phyloP scores from a whole-genome alignment of 2,888 invertebrate genomes.

The Meteorus colon region DNA sequence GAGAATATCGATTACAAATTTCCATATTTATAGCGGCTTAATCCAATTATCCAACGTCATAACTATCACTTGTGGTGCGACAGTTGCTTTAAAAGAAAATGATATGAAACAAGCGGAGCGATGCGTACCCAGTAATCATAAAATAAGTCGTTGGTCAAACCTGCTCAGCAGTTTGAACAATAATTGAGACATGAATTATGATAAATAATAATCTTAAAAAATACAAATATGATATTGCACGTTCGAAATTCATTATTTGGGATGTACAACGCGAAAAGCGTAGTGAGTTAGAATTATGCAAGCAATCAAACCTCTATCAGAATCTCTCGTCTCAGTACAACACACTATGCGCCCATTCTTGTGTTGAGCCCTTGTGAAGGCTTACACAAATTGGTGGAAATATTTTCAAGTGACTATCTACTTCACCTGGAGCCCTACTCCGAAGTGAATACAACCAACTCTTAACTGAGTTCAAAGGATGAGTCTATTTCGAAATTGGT shows the following conservation, averaged over 20 bases:
- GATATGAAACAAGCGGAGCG: not conserved
- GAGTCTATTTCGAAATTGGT: conserved; percentile 3
- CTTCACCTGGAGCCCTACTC: not conserved
- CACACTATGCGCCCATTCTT: not conserved
- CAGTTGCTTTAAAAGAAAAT: not conserved
- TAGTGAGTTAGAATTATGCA: too few relatives aligned
- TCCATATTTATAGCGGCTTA: not conserved
- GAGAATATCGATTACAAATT: not conserved
- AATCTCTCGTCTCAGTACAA: not conserved
- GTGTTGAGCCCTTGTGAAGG: not conserved
- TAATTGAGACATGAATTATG: not conserved
- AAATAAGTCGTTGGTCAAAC: not conserved
- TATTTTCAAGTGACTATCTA: not conserved
- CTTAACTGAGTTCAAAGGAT: not conserved
- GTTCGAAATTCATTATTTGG: not conserved
- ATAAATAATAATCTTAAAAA: not conserved
- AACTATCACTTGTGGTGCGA: not conserved
- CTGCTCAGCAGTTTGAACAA: not conserved
- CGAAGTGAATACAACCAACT: not conserved
- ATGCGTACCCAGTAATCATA: not conserved
- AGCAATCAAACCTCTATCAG: not conserved
- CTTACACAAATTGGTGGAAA: not conserved
- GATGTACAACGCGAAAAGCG: not conserved
- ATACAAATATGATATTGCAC: not conserved
- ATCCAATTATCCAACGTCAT: not conserved